These are phyloP conservation scores for Procambarus clarkii DNA, from an alignment of 1,140 invertebrate genomes.

Conservation along the genomic window DNA sequence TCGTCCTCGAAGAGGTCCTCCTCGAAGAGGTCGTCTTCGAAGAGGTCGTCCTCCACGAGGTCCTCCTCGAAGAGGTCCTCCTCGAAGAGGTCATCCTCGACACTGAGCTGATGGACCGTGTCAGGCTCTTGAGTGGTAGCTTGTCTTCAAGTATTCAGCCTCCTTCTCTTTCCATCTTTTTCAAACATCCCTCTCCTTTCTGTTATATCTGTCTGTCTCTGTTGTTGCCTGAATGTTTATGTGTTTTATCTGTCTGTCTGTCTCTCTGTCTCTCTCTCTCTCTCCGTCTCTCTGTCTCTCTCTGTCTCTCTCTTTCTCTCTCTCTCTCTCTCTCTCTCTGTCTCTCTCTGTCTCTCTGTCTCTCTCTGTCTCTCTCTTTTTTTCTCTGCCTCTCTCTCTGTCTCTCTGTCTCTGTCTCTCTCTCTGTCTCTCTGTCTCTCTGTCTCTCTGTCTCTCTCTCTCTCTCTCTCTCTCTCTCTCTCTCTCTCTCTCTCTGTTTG, in stretches of 20 bases:
- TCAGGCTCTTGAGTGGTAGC: too few relatives aligned
- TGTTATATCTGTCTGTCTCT: too few relatives aligned
- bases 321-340: neutral
- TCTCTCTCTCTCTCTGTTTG: too few relatives aligned
- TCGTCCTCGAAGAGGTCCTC: too few relatives aligned
- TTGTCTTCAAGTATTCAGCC: neutral
- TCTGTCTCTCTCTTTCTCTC: neutral
- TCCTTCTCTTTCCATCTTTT: neutral
- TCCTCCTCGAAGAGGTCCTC: too few relatives aligned
- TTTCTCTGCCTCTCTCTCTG: neutral
- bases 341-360: neutral
- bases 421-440: neutral
- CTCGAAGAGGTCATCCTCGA: too few relatives aligned
- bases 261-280: neutral
- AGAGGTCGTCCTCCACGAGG: too few relatives aligned
- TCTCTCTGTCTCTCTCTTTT: neutral
- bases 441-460: neutral
- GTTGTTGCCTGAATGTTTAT: too few relatives aligned
- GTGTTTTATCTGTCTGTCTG: too few relatives aligned
- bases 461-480: too few relatives aligned
- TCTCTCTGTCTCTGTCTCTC: neutral
- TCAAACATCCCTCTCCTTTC: neutral
- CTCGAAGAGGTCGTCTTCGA: too few relatives aligned
- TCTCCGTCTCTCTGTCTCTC: neutral
- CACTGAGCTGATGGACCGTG: too few relatives aligned